Base-by-base conservation (phyloP, 2,888 invertebrate genomes). In the Nymphalis polychloros region DNA sequence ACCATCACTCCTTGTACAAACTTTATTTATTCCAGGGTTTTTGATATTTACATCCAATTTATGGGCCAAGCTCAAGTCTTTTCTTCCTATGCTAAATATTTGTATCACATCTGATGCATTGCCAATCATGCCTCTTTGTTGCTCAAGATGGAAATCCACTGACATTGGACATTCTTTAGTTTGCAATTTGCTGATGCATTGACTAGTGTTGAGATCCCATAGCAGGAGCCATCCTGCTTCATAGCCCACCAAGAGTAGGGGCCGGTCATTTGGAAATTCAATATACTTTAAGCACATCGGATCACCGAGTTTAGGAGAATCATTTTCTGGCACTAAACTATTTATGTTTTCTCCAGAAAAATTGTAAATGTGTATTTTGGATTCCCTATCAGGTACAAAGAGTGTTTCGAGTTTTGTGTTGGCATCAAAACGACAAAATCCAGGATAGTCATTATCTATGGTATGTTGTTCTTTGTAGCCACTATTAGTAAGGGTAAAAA, bases 191-290 rank as follows among this genome's bases (percentile, higher is more conserved):
- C 93, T 92, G 76, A 94, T 89, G 74, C 91, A 87, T 80, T 93
- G 93, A 81, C 93, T 93, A 76, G 94, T 93, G 77, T 93, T 93
- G 77, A 95, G 89, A 87, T 96, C 95, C 95, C 96, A 97, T 23
- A 96, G 87, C 17, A 94, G 86, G 62, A 96, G 89, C 82, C 95
- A 94, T 1, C 97, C 97, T 27, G 94, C 94, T 83, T 97, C 97
- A 75, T 96, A 97, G 55, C 95, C 95, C 17, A 94, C 95, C 63
- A 97, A 85, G 27, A 96, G 80, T 78, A 93, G 94, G 5, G 87
- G 82, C 72, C 87, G 89, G 73, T 94, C 93, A 70, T 82, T 78
- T 31, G 93, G 82, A 75, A 91, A 94, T 79, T 93, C 88, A 70
- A 92, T 79, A 78, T 86, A 89, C 77, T 93, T 92, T 75, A 95